phyloP scores from a whole-genome alignment of 1,140 invertebrate species.

The Pogonus chalceus region DNA sequence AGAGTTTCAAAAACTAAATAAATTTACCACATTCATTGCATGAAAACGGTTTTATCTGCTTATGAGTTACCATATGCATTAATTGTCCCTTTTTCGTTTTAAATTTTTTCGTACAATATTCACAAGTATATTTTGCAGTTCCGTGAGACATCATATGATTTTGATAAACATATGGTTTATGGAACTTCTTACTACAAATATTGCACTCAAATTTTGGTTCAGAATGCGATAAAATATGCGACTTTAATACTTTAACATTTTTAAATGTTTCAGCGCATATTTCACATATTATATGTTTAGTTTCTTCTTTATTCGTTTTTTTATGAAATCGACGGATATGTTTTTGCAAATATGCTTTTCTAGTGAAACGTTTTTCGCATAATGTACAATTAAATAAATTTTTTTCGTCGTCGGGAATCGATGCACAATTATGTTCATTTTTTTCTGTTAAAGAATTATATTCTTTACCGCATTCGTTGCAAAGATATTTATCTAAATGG shows the following conservation, averaged over 20 bases:
- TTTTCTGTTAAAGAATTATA: no score
- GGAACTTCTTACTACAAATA: slow-evolving; percentile 29
- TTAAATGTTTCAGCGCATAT: slow-evolving; percentile 24
- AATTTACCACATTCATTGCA: background rate
- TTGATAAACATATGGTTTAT: slow-evolving; percentile 20
- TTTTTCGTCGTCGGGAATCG: slow-evolving; percentile 12
- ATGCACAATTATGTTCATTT: slow-evolving; percentile 28
- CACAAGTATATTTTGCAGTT: slow-evolving; percentile 13
- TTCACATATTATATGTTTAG: slow-evolving; percentile 22
- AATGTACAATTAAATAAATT: slow-evolving; percentile 24
- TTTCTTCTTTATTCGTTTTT: slow-evolving; percentile 3
- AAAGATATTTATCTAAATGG: no score
- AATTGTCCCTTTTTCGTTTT: slow-evolving; percentile 21
- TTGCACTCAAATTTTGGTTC: slow-evolving; percentile 23
- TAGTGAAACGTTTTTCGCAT: slow-evolving; percentile 25
- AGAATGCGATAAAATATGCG: slow-evolving; percentile 26
- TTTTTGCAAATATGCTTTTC: slow-evolving; percentile 27
- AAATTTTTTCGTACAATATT: slow-evolving; percentile 22
- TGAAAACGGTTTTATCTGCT: slow-evolving; percentile 4
- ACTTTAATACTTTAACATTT: slow-evolving; percentile 17
- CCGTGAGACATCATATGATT: slow-evolving; percentile 17
- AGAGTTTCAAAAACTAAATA: background rate
- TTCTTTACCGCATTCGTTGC: no score
- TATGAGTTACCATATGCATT: slow-evolving; percentile 20
- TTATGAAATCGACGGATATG: slow-evolving; percentile 26